phyloP scores from a whole-genome alignment of 37 sponge, comb jelly and placozoan genomes.

The Chondrilla cf. caribensis region DNA sequence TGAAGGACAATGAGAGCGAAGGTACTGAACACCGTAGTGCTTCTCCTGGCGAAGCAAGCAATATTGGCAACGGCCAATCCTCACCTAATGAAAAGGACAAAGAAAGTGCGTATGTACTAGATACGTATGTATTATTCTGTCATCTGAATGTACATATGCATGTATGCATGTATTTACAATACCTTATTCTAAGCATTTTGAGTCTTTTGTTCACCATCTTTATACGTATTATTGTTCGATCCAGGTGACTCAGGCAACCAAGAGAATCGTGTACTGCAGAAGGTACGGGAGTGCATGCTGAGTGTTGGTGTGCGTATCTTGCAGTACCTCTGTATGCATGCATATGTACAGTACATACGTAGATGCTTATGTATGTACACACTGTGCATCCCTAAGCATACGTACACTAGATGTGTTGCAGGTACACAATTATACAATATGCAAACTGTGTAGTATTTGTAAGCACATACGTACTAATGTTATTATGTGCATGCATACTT shows the following conservation, averaged over 20 bases:
- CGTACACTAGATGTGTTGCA: background rate
- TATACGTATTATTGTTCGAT: too few relatives aligned
- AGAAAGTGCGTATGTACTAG: too few relatives aligned
- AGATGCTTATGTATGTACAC: background rate
- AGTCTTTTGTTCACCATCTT: too few relatives aligned
- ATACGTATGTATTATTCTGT: too few relatives aligned
- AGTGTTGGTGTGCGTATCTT: too few relatives aligned
- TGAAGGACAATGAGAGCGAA: slow-evolving; percentile 46
- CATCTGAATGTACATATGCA: too few relatives aligned
- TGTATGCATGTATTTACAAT: too few relatives aligned
- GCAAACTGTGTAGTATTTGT: background rate
- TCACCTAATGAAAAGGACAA: background rate
- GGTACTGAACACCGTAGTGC: slow-evolving; percentile 21
- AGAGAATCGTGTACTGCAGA: too few relatives aligned
- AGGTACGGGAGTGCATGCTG: too few relatives aligned
- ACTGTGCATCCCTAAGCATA: background rate
- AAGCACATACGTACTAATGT: slow-evolving; percentile 3
- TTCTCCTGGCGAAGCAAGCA: slow-evolving; percentile 20
- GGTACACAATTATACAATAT: background rate
- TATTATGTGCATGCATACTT: slow-evolving; percentile 1
- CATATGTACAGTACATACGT: background rate
- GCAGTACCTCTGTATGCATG: background rate
- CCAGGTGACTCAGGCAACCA: too few relatives aligned
- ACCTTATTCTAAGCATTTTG: too few relatives aligned
- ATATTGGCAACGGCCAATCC: background rate